A percentile compares a stretch with the other conserved stretches of the same genome.
Conservation (phyloP, 2,888 invertebrate genomes). For the Cordilura impudica region DNA sequence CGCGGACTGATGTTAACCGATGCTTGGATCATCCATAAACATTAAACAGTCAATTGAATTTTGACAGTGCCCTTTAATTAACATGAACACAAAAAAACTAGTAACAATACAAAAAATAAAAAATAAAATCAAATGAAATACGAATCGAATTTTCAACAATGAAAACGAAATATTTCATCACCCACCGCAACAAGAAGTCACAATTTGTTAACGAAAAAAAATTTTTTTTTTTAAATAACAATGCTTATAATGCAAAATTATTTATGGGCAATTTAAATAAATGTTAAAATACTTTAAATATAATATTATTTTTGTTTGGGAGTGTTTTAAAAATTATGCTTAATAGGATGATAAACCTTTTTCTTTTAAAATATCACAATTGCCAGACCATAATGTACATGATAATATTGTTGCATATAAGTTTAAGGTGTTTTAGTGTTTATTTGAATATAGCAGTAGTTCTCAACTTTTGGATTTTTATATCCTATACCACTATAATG, state of each 20-base stretch:
- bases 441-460: too few relatives aligned
- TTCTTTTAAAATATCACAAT: too few relatives aligned
- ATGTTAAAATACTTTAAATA: conserved; percentile 21
- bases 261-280: conserved; percentile 20
- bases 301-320: neutral
- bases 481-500: too few relatives aligned
- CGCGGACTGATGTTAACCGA: conserved; percentile 40
- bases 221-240: too few relatives aligned
- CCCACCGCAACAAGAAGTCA: neutral
- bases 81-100: neutral
- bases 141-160: neutral
- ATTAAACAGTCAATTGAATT: conserved; percentile 35
- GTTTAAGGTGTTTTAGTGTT: too few relatives aligned
- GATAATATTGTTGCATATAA: too few relatives aligned
- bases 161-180: neutral
- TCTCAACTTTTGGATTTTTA: too few relatives aligned
- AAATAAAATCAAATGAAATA: too few relatives aligned
- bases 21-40: neutral
- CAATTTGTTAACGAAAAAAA: neutral
- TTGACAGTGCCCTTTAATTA: conserved; percentile 29
- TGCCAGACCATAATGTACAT: too few relatives aligned
- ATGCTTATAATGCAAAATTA: conserved; percentile 10
- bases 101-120: neutral
- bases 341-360: too few relatives aligned
- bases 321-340: neutral